These are phyloP conservation scores for Phragmatobia fuliginosa DNA, from an alignment of 2,888 invertebrate genomes.

Conservation along the genomic window DNA sequence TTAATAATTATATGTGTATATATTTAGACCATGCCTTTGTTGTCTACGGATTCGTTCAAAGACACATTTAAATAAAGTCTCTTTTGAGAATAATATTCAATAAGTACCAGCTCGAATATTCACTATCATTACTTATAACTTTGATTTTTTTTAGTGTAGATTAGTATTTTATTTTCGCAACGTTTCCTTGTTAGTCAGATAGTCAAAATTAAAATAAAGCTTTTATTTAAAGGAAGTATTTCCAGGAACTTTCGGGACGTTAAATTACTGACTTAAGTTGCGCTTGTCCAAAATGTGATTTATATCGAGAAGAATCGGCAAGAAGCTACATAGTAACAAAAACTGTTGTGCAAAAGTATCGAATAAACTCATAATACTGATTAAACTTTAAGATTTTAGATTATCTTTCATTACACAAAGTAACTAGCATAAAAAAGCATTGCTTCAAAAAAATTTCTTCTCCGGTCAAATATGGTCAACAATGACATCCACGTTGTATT, in stretches of 20 bases:
- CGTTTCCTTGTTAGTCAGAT: too few species aligned
- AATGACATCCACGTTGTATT: neutral
- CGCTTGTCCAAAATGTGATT: too few species aligned
- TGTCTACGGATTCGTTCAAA: neutral
- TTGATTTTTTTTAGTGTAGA: too few species aligned
- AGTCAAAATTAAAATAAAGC: too few species aligned
- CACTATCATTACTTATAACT: too few species aligned
- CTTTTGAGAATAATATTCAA: neutral
- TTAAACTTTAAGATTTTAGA: neutral
- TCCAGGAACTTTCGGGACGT: too few species aligned
- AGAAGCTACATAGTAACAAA: neutral
- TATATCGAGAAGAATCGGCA: too few species aligned
- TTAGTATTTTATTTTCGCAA: too few species aligned
- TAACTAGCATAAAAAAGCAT: neutral
- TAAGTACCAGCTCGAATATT: too few species aligned
- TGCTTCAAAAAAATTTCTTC: constrained; percentile 24
- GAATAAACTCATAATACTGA: neutral
- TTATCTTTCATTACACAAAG: neutral
- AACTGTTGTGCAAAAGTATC: neutral
- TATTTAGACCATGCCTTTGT: constrained; percentile 6
- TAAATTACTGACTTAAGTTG: too few species aligned
- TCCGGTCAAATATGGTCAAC: constrained; percentile 43
- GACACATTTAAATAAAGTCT: neutral
- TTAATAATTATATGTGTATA: constrained; percentile 16
- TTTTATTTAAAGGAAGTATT: too few species aligned